Evolutionary conservation across 2,797 vertebrate genomes (phyloP), one percentile per base, ranked within the genome.

Genomic region (Leptodactylus fallax): DNA sequence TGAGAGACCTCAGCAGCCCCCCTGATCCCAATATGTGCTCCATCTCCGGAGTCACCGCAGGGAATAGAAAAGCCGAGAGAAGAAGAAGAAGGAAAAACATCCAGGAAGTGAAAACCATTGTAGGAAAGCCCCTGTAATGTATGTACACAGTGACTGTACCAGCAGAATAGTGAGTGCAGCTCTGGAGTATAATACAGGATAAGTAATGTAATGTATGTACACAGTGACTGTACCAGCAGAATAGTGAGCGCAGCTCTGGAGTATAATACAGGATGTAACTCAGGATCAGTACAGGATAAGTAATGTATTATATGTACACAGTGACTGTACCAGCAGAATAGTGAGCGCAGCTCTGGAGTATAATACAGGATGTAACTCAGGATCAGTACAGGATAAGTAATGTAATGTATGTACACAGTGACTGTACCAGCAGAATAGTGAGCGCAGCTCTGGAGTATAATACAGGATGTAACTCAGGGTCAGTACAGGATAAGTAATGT

Each of bases 291-390:
- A n/a, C n/a, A n/a, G 60, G 19, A 61, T n/a, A n/a, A 19, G 60
- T 21, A 21, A 61, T 21, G 60, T 61, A 61, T 21, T 61, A 13
- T 58, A 58, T 58, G 60, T 61, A 61, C 17, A 61, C 17, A 61
- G 17, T 61, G 17, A 61, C 60, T 61, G 19, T 19, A 61, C 60
- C 60, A 61, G 60, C 61, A 65, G 61, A 65, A 65, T 23, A 65
- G 61, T 65, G 61, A 65, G 61, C n/a, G 61, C n/a, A 65, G 61
- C 61, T 65, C 61, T 65, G 61, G 61, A 23, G 61, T 23, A 65
- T 65, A 23, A 65, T 23, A 6, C 56, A 58, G 56, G 16, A 58
- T 58, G n/a, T n/a, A n/a, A n/a, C n/a, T n/a, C n/a, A n/a, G n/a
- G n/a, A n/a, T n/a, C n/a, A n/a, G n/a, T n/a, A n/a, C n/a, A n/a